phyloP scores from a whole-genome alignment of 2,113 vertebrate species.

The Cyphomyrus plagiostoma region DNA sequence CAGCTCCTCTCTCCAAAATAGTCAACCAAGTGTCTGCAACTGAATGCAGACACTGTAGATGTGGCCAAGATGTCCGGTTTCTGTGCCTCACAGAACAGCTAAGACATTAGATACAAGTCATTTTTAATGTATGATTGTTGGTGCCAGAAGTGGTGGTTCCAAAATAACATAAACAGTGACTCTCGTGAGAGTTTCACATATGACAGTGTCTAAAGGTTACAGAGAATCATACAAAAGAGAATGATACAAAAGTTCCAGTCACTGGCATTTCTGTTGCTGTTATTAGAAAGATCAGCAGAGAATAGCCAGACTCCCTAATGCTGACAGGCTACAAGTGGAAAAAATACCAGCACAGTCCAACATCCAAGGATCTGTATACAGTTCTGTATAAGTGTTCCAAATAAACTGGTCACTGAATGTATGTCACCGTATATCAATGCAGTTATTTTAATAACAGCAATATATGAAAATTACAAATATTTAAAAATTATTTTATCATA shows the following conservation, averaged over 20 bases:
- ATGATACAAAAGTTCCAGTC: not conserved
- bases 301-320: not conserved
- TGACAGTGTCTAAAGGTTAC: not conserved
- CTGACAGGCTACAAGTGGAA: not conserved
- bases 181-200: not conserved
- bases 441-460: not conserved
- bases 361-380: not conserved
- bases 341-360: not conserved
- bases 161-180: not conserved
- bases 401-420: not conserved
- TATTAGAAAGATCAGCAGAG: not conserved
- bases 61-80: not conserved
- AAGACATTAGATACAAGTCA: not conserved
- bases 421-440: not conserved
- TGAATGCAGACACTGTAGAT: not conserved
- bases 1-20: not conserved
- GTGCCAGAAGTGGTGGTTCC: not conserved
- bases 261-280: not conserved
- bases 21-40: not conserved
- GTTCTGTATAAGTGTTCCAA: not conserved
- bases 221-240: not conserved
- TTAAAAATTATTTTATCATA: not conserved
- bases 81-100: not conserved
- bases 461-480: not conserved
- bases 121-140: not conserved